Evolutionary conservation across 2,113 vertebrate species (phyloP), one percentile per base, ranked within the genome.

Genomic region (Nycticryphes semicollaris): DNA sequence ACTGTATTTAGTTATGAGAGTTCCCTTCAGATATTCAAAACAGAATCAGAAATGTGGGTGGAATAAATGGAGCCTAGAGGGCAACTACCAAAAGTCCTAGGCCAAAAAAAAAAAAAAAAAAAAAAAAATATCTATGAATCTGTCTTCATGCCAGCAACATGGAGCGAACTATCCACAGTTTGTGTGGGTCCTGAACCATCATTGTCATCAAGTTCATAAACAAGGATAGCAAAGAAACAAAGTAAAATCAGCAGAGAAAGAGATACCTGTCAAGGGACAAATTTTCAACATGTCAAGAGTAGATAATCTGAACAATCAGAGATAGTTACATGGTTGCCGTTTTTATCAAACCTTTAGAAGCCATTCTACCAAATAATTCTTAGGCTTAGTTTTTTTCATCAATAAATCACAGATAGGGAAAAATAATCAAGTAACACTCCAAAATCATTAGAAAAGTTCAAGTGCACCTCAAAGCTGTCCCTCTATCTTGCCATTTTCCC

Each of bases 341-440:
- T 92, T 93, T 89, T 84, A 37, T 84, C 76, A 95, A 76, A 92
- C 64, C 68, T 87, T 86, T 78, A 84, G 72, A 92, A 94, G 39
- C 18, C 30, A 43, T 87, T 92, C 83, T 48, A 85, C 48, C 54
- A 87, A 90, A 84, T 64, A 92, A 81, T 93, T 87, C 60, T 75
- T 25, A 74, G 19, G 35, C 33, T 78, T 68, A 95, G 33, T 11
- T 93, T 92, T 70, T 84, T 41, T 23, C 27, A 69, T 82, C 78
- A 57, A 27, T 95, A 84, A 90, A 70, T 80, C 43, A 87, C 19
- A 75, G 64, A 67, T 1, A 33, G 35, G 23, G 31, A 76, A 77
- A 93, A 93, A 79, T 69, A 76, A 87, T 79, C 35, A 79, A 91
- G 33, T 33, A 67, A 73, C 35, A 69, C 18, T 93, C 17, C 0